phyloP scores from a whole-genome alignment of 2,888 invertebrate genomes.

The Caenorhabditis macrosperma region DNA sequence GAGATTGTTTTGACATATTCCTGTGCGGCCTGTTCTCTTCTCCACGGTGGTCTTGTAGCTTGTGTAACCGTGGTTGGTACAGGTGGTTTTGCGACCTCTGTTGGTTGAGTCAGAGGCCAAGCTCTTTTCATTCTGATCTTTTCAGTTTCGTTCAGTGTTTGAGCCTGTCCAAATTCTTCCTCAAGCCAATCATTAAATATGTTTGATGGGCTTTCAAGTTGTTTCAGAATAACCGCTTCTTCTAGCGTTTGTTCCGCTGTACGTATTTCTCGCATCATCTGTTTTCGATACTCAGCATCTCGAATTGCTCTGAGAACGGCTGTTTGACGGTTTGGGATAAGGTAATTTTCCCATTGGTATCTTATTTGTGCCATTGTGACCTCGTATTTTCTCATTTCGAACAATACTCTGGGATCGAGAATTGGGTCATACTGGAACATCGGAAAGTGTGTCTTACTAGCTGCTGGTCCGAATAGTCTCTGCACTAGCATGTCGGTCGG shows the following conservation, averaged over 20 bases:
- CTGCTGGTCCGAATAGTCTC: conserved; percentile 4
- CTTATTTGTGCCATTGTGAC: neutral
- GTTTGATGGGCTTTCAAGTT: conserved; percentile 5
- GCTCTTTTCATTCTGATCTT: neutral
- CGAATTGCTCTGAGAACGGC: conserved; percentile 12
- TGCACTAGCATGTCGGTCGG: neutral
- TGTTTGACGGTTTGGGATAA: conserved; percentile 4
- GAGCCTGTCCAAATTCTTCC: conserved; percentile 13
- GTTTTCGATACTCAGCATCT: conserved; percentile 13
- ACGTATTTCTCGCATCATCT: conserved; percentile 6
- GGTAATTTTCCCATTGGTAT: conserved; percentile 24
- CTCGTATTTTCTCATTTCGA: conserved; percentile 10
- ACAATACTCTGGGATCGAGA: conserved; percentile 1
- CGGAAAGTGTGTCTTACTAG: neutral
- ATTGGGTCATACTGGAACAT: conserved; percentile 10
- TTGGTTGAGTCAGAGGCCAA: neutral
- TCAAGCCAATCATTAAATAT: neutral
- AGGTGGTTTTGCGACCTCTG: neutral
- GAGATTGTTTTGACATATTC: neutral
- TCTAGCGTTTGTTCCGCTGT: neutral
- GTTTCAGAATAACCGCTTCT: neutral
- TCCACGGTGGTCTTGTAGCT: neutral
- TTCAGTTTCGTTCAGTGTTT: neutral
- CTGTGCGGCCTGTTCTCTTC: neutral
- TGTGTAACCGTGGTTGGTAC: neutral